Evolutionary conservation across 2,888 invertebrate species (phyloP).

Genomic region (Crepidodera aurea): DNA sequence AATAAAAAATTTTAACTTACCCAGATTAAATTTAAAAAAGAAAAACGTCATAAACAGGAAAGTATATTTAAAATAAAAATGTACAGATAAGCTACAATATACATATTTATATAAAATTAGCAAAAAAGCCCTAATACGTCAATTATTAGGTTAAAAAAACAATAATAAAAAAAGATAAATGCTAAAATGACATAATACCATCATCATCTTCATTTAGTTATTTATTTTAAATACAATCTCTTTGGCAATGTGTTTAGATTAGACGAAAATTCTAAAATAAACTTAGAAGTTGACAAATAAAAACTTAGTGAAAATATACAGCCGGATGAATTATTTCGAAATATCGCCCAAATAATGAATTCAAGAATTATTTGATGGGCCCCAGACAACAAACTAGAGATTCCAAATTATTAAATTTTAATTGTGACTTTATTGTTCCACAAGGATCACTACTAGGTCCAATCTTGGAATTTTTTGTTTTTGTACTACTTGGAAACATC

Average conservation of each 20-base stretch:
- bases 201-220: slow-evolving; percentile 21
- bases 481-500: too few relatives aligned
- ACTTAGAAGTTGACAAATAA: background rate
- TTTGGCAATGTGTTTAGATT: slow-evolving; percentile 25
- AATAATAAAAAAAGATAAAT: slow-evolving; percentile 32
- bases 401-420: background rate
- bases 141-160: slow-evolving; percentile 33
- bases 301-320: background rate
- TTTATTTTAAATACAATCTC: slow-evolving; percentile 22
- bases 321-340: background rate
- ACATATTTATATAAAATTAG: slow-evolving; percentile 45
- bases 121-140: slow-evolving; percentile 37
- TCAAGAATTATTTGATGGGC: too few relatives aligned
- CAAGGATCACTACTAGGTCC: too few relatives aligned
- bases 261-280: slow-evolving; percentile 1
- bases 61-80: slow-evolving; percentile 49
- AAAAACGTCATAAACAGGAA: slow-evolving; percentile 40
- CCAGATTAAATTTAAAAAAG: slow-evolving; percentile 31
- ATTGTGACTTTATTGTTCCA: background rate
- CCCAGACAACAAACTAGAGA: too few relatives aligned
- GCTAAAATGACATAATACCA: slow-evolving; percentile 40
- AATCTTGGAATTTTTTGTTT: too few relatives aligned
- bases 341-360: too few relatives aligned
- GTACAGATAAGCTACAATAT: slow-evolving; percentile 47
- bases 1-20: too few relatives aligned